Conservation (phyloP, 2,113 vertebrate species). For the Budorcas taxicolor region DNA sequence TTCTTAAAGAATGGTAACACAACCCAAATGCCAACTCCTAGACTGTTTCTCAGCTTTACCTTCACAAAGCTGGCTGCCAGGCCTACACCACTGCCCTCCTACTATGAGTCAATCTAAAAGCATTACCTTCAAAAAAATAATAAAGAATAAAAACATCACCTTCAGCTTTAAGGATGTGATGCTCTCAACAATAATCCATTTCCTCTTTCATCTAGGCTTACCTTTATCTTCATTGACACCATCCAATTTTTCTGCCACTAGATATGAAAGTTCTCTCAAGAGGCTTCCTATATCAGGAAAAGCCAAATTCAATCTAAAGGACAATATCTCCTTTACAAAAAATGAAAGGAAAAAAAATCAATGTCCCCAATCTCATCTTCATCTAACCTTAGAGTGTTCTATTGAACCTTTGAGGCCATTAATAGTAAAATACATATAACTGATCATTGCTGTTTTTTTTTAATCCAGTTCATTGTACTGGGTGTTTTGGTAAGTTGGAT, state of each 20-base stretch:
- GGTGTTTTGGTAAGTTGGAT: background rate
- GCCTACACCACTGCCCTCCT: no score
- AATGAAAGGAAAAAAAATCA: background rate
- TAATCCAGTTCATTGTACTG: background rate
- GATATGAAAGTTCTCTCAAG: background rate
- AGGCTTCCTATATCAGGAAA: background rate
- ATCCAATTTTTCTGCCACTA: background rate
- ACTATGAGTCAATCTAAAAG: background rate
- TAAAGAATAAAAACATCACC: background rate
- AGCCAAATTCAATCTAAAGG: background rate
- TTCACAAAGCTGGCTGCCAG: background rate
- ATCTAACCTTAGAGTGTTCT: background rate
- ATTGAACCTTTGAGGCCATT: background rate
- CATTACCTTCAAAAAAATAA: background rate
- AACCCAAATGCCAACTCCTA: accelerated
- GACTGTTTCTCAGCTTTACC: background rate
- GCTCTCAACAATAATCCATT: background rate
- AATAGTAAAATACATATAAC: background rate
- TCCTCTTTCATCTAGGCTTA: background rate
- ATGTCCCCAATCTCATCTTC: background rate
- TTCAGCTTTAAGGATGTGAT: background rate
- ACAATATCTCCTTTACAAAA: background rate
- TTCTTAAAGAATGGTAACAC: background rate
- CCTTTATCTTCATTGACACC: background rate
- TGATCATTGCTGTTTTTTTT: background rate